Evolutionary conservation across 1,140 invertebrate species (phyloP).

Genomic region (Bilobella aurantiaca): DNA sequence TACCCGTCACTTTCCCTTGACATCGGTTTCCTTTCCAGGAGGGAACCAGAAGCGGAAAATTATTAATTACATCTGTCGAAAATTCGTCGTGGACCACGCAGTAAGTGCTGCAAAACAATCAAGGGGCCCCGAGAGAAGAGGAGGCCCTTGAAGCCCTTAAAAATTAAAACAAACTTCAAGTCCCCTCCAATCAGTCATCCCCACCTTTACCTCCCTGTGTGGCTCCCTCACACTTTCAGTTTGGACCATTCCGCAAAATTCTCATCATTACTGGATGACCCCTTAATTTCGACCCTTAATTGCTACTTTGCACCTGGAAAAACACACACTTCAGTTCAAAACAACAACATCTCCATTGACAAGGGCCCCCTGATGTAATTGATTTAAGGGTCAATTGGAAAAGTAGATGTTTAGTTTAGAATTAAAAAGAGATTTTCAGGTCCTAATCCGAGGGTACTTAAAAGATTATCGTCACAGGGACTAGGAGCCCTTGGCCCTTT

Average conservation of each 20-base stretch:
- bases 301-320: neutral
- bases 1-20: neutral
- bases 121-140: neutral
- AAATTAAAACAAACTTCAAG: slow-evolving; percentile 3
- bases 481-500: too few relatives aligned
- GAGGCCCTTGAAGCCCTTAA: neutral
- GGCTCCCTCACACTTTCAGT: neutral
- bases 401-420: too few relatives aligned
- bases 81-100: slow-evolving; percentile 14
- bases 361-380: too few relatives aligned
- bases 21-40: neutral
- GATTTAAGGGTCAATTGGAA: too few relatives aligned
- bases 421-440: too few relatives aligned
- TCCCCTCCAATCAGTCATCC: neutral
- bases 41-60: neutral
- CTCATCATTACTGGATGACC: too few relatives aligned
- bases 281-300: neutral
- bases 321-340: neutral
- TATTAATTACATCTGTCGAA: slow-evolving; percentile 30
- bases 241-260: neutral
- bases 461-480: neutral
- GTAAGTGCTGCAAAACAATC: neutral
- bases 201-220: neutral
- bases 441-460: too few relatives aligned
- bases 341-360: neutral